Conservation (phyloP, 2,888 invertebrate species). For the Epistrophe grossulariae region DNA sequence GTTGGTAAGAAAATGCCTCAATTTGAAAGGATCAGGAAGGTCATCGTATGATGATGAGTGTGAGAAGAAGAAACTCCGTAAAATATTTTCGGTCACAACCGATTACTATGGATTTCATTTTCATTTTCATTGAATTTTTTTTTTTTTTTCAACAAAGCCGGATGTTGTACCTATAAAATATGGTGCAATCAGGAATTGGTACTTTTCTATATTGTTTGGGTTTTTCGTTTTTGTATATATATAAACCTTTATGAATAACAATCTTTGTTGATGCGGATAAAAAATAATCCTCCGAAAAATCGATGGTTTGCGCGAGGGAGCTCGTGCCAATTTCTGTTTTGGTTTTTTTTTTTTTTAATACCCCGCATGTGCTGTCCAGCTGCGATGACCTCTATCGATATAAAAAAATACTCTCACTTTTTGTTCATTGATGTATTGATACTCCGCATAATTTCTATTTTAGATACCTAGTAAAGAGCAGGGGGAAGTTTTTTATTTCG, state of each 20-base stretch:
- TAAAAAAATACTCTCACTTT: slow-evolving; percentile 66
- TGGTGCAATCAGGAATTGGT: slow-evolving; percentile 36
- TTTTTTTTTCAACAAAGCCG: slow-evolving; percentile 48
- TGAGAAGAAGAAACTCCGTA: not conserved
- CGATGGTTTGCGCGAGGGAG: slow-evolving; percentile 51
- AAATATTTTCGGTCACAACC: slow-evolving; percentile 27
- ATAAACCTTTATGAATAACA: slow-evolving; percentile 22
- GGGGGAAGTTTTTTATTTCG: slow-evolving; percentile 22
- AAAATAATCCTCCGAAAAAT: slow-evolving; percentile 64
- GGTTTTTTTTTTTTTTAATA: slow-evolving; percentile 34
- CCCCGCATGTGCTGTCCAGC: slow-evolving; percentile 67
- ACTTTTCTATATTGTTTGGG: slow-evolving; percentile 54
- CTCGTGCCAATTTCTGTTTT: slow-evolving; percentile 62
- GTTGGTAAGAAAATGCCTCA: slow-evolving; percentile 15
- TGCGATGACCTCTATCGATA: slow-evolving; percentile 74
- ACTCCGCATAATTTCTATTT: slow-evolving; percentile 18
- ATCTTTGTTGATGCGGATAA: slow-evolving; percentile 55
- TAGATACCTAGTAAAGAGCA: not conserved
- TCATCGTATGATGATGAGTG: slow-evolving; percentile 50
- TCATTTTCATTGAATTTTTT: slow-evolving; percentile 1
- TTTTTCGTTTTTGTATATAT: slow-evolving; percentile 44
- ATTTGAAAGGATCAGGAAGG: slow-evolving; percentile 53
- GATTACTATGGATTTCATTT: slow-evolving; percentile 33
- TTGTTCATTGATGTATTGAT: slow-evolving; percentile 67
- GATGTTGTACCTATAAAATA: slow-evolving; percentile 47